Evolutionary conservation across 2,797 vertebrate genomes (phyloP).

Genomic region (Oreortyx pictus): DNA sequence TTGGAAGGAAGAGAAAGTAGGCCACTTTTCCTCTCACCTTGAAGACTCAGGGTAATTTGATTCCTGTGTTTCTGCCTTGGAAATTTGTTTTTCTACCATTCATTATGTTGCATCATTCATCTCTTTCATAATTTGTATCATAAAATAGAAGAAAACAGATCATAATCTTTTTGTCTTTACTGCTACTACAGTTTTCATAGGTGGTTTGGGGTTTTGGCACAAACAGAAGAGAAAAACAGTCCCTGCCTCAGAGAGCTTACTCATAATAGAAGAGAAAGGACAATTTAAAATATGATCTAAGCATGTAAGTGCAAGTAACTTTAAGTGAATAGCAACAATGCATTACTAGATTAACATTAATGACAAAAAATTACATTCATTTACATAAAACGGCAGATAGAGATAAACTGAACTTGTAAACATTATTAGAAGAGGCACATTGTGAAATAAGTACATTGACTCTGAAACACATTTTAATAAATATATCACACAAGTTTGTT

Average conservation of each 20-base stretch:
- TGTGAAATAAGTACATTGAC: background rate
- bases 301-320: background rate
- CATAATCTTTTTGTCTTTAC: background rate
- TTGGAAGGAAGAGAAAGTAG: background rate
- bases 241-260: background rate
- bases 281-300: background rate
- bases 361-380: background rate
- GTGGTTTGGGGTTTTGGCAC: background rate
- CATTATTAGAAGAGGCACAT: background rate
- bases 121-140: background rate
- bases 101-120: background rate
- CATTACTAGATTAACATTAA: background rate
- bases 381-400: background rate
- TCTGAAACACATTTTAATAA: background rate
- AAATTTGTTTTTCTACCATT: background rate
- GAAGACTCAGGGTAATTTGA: background rate
- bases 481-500: background rate
- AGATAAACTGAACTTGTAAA: background rate
- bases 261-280: background rate
- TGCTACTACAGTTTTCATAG: background rate
- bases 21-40: background rate
- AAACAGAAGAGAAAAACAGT: background rate
- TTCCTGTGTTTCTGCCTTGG: background rate
- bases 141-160: background rate
- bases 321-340: background rate